phyloP scores from a whole-genome alignment of 2,797 vertebrate species.

The Sebastes steindachneri region DNA sequence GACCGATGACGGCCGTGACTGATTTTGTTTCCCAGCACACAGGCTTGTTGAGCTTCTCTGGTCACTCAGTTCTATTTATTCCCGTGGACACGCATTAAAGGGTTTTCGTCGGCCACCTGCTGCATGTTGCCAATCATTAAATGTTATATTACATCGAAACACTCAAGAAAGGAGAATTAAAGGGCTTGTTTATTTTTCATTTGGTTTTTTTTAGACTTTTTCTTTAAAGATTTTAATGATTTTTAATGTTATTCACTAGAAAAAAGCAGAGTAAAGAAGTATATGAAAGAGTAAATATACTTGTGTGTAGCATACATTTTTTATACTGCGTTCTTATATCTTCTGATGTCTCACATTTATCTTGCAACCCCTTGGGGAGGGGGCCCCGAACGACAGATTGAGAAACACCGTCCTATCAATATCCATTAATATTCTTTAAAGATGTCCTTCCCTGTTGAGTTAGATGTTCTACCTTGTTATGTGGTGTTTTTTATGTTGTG shows the following conservation, averaged over 20 bases:
- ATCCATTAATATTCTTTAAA: background rate
- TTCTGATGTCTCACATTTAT: background rate
- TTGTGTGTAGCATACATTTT: background rate
- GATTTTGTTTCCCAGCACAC: constrained; percentile 10
- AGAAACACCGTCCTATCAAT: background rate
- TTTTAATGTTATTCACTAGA: background rate
- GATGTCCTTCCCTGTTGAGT: background rate
- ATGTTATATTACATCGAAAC: background rate
- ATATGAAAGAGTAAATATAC: background rate
- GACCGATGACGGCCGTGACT: constrained; percentile 27
- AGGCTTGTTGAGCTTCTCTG: constrained; percentile 14
- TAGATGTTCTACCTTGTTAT: background rate
- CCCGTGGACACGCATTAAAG: background rate
- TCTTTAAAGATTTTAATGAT: too few species aligned
- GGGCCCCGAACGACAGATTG: background rate
- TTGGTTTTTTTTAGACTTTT: background rate
- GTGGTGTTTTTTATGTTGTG: background rate
- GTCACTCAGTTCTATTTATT: constrained; percentile 30
- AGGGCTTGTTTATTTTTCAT: background rate
- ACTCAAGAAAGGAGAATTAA: background rate
- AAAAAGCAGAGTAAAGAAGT: background rate
- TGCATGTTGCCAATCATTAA: constrained; percentile 6
- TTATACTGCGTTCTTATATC: background rate
- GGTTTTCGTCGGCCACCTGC: background rate
- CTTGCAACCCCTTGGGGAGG: background rate